These are phyloP conservation scores for Mola mola DNA, from an alignment of 2,113 vertebrate genomes.

Conservation along the genomic window DNA sequence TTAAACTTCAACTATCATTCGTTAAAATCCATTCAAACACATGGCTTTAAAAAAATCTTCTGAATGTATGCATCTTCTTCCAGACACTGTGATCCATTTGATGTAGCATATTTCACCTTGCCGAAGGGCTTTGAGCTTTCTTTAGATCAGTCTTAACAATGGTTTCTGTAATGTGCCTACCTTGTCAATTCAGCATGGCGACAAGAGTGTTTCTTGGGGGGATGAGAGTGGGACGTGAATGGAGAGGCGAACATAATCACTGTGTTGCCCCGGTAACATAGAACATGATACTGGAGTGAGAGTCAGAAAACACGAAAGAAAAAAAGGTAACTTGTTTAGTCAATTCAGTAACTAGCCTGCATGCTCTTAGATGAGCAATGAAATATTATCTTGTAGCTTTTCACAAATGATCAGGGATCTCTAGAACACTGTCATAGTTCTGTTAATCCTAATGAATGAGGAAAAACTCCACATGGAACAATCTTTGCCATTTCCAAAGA, in stretches of 20 bases:
- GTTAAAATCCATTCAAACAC: not conserved
- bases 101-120: slow-evolving; percentile 21
- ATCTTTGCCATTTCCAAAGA: not conserved
- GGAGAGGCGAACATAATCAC: slow-evolving; percentile 71
- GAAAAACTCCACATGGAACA: slow-evolving; percentile 17
- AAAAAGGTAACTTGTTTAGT: slow-evolving; percentile 53
- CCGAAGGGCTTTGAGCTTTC: slow-evolving; percentile 32
- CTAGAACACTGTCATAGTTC: too few species aligned
- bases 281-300: slow-evolving; percentile 67
- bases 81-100: slow-evolving; percentile 7
- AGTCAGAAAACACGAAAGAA: slow-evolving; percentile 50
- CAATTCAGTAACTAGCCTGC: slow-evolving; percentile 36
- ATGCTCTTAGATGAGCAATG: too few species aligned
- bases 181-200: slow-evolving; percentile 46
- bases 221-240: slow-evolving; percentile 67
- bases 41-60: slow-evolving; percentile 12
- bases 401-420: too few species aligned
- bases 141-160: slow-evolving; percentile 52
- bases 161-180: slow-evolving; percentile 33
- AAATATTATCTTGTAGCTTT: too few species aligned
- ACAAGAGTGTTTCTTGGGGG: slow-evolving; percentile 65
- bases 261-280: slow-evolving; percentile 74
- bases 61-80: slow-evolving; percentile 1
- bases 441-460: too few species aligned
- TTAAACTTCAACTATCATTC: too few species aligned